These are phyloP conservation scores for Cyprinodon variegatus DNA, from an alignment of 2,113 vertebrate species.

Conservation along the genomic window DNA sequence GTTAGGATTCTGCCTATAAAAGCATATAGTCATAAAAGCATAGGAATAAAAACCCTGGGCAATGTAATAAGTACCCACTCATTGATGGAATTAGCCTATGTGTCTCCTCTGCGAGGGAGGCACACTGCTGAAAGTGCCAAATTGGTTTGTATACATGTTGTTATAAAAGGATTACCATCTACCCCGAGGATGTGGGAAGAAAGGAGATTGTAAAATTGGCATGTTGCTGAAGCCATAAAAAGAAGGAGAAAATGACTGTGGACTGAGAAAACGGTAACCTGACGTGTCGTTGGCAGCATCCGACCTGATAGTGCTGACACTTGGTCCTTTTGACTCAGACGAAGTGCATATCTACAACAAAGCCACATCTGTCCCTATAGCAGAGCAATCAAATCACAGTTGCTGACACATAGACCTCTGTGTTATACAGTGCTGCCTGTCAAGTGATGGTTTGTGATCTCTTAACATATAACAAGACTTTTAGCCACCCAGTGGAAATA, in stretches of 20 bases:
- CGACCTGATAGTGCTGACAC: constrained; percentile 53
- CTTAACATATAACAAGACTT: constrained; percentile 49
- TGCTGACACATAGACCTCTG: constrained; percentile 48
- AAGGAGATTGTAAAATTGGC: constrained; percentile 67
- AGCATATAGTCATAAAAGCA: constrained; percentile 56
- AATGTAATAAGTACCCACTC: constrained; percentile 65
- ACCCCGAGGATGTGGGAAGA: constrained; percentile 67
- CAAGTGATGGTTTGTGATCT: constrained; percentile 54
- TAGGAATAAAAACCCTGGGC: constrained; percentile 54
- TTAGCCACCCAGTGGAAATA: constrained; percentile 18
- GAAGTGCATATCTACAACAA: constrained; percentile 39
- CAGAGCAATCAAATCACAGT: constrained; percentile 42
- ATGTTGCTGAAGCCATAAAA: constrained; percentile 56
- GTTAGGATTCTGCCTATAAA: constrained; percentile 66
- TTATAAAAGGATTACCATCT: constrained; percentile 75
- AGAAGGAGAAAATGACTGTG: constrained; percentile 35
- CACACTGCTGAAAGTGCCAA: constrained; percentile 70
- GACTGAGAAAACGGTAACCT: constrained; percentile 21
- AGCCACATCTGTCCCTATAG: constrained; percentile 40
- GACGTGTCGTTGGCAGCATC: constrained; percentile 20
- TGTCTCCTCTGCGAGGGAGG: constrained; percentile 63
- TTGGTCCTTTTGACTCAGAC: constrained; percentile 53
- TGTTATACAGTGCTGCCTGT: constrained; percentile 38
- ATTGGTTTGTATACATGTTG: constrained; percentile 75
- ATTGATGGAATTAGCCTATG: constrained; percentile 67